Conservation (phyloP, 2,113 vertebrate genomes). For the Prionailurus viverrinus region DNA sequence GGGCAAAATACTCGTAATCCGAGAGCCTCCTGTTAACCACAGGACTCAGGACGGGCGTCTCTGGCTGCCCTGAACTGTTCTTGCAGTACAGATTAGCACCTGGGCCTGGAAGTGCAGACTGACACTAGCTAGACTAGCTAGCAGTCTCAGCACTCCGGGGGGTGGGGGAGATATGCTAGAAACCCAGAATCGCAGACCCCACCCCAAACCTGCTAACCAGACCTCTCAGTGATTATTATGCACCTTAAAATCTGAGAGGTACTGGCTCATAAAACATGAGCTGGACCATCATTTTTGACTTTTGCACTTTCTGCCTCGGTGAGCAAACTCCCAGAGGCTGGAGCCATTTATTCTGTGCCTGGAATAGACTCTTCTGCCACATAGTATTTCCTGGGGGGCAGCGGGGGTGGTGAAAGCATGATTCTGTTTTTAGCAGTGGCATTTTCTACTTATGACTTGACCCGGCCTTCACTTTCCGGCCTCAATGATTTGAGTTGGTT, state of each 20-base stretch:
- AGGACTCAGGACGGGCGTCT: neutral
- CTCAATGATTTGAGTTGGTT: neutral
- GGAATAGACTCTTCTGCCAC: neutral
- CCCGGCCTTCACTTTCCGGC: conserved; percentile 13
- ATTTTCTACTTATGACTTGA: neutral
- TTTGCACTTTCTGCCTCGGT: neutral
- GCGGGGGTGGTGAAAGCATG: neutral
- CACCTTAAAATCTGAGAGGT: neutral
- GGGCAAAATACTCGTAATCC: neutral
- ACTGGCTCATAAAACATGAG: neutral
- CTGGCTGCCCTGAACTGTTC: no score
- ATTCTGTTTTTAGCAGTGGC: conserved; percentile 22
- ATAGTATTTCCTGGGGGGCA: neutral
- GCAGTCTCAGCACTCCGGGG: neutral
- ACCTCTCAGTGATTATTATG: neutral
- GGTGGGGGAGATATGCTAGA: fast-evolving
- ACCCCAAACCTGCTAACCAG: neutral
- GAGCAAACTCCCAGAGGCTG: neutral
- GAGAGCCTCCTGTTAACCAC: no score
- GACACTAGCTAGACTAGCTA: no score
- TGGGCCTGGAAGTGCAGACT: neutral
- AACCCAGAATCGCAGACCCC: neutral
- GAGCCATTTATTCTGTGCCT: neutral
- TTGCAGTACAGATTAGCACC: neutral
- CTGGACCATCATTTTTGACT: neutral